phyloP scores from a whole-genome alignment of 1,140 invertebrate species.

The Grapholita molesta region DNA sequence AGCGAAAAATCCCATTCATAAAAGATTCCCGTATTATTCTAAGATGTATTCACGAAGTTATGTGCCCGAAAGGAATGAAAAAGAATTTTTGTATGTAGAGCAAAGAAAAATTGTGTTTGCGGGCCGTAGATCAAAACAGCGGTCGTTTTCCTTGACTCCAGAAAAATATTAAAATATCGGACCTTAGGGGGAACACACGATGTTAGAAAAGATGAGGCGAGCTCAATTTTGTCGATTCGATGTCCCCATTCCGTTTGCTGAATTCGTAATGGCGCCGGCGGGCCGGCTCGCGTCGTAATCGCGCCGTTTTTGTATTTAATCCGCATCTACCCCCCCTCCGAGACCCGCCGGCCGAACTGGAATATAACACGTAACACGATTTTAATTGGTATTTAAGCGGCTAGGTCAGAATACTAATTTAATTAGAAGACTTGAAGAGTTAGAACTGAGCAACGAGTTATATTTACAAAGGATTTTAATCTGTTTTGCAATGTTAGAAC shows the following conservation, averaged over 20 bases:
- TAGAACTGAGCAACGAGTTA: neutral
- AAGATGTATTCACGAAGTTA: conserved; percentile 59
- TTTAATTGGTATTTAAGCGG: conserved; percentile 48
- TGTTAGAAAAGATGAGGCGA: conserved; percentile 68
- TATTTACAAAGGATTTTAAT: neutral
- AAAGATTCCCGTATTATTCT: conserved; percentile 56
- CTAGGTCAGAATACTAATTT: conserved; percentile 26
- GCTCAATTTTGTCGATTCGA: conserved; percentile 73
- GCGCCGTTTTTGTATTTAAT: conserved; percentile 66
- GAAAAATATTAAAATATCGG: conserved; percentile 66
- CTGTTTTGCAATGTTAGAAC: neutral
- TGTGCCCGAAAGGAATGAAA: conserved; percentile 42
- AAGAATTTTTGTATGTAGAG: conserved; percentile 50
- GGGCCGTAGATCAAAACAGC: conserved; percentile 68
- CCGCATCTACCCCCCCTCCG: conserved; percentile 37
- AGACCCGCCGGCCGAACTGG: conserved; percentile 29
- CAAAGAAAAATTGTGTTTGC: conserved; percentile 49
- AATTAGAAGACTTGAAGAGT: conserved; percentile 15
- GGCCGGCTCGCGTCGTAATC: conserved; percentile 55
- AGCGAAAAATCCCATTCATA: conserved; percentile 49
- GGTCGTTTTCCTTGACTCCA: conserved; percentile 48
- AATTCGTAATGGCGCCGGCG: conserved; percentile 65
- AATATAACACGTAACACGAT: conserved; percentile 40
- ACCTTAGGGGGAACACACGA: conserved; percentile 59
- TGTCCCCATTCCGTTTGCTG: conserved; percentile 71